These are phyloP conservation scores for Drosophila stalkeri DNA, from an alignment of 2,888 invertebrate genomes.

Conservation along the genomic window DNA sequence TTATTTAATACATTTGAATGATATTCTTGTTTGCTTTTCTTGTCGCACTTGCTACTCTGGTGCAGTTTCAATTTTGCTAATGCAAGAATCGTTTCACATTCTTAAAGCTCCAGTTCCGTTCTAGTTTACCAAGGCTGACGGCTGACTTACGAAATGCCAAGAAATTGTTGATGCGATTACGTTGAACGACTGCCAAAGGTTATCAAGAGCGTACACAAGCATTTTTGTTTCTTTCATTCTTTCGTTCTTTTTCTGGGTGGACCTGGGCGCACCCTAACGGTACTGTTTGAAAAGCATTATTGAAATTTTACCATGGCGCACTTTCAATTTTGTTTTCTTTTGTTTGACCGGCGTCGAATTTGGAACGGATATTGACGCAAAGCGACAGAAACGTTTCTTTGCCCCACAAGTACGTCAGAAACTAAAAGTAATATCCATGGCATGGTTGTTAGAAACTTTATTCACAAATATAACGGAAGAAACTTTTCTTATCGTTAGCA, in stretches of 20 bases:
- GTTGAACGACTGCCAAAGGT: constrained; percentile 63
- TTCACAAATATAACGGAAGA: constrained; percentile 4
- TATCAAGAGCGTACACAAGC: constrained; percentile 45
- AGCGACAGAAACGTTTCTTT: constrained; percentile 42
- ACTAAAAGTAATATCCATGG: constrained; percentile 18
- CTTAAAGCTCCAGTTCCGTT: constrained; percentile 66
- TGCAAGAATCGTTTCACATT: constrained; percentile 63
- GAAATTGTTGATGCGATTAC: constrained; percentile 74
- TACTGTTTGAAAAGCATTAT: constrained; percentile 54
- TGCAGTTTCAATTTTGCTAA: constrained; percentile 70
- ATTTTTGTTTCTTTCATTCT: not conserved
- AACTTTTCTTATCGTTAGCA: constrained; percentile 7
- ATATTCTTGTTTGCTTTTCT: not conserved
- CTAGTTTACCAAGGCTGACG: constrained; percentile 67
- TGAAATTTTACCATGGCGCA: constrained; percentile 59
- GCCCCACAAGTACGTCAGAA: constrained; percentile 13
- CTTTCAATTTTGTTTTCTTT: constrained; percentile 57
- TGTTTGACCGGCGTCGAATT: constrained; percentile 32
- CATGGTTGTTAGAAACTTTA: constrained; percentile 2
- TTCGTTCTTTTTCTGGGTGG: not conserved
- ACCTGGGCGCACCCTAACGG: constrained; percentile 26
- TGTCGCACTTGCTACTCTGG: constrained; percentile 8
- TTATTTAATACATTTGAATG: constrained; percentile 18
- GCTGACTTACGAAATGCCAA: constrained; percentile 61
- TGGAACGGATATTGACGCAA: constrained; percentile 68